Evolutionary conservation across 2,888 invertebrate species (phyloP).

Genomic region (Mellilla xanthometata): DNA sequence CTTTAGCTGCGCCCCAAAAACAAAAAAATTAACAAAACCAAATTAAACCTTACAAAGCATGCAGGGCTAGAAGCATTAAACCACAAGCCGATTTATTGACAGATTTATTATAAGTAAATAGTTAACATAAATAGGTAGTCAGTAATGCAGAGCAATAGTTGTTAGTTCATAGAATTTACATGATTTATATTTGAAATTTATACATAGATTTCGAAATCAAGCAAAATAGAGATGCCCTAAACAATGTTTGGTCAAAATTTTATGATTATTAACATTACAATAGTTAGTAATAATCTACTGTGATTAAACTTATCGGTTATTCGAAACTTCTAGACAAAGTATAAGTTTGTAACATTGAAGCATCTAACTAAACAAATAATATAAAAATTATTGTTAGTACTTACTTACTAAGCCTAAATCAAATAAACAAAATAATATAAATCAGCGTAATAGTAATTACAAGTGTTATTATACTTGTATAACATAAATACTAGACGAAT

Average conservation of each 20-base stretch:
- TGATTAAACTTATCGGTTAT: background rate
- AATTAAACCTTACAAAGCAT: conserved; percentile 64
- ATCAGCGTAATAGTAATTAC: background rate
- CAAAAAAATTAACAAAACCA: conserved; percentile 38
- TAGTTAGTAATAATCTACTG: conserved; percentile 2
- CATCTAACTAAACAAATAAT: no score
- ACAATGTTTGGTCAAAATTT: conserved; percentile 18
- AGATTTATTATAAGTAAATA: conserved; percentile 62
- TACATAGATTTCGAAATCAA: conserved; percentile 18
- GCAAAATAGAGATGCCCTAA: conserved; percentile 6
- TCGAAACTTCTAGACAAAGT: background rate
- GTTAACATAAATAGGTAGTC: conserved; percentile 53
- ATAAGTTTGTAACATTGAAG: background rate
- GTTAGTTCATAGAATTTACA: conserved; percentile 19
- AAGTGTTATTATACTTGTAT: no score
- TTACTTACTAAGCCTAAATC: background rate
- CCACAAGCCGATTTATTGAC: conserved; percentile 73
- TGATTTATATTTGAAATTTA: conserved; percentile 1
- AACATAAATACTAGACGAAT: no score
- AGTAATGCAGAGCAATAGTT: conserved; percentile 38
- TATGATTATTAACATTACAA: conserved; percentile 1
- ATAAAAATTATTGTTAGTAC: background rate
- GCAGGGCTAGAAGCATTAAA: conserved; percentile 79
- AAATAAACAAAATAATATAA: conserved; percentile 3
- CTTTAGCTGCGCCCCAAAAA: conserved; percentile 62